Conservation (phyloP, 2,797 vertebrate genomes). For the Danio albolineatus region DNA sequence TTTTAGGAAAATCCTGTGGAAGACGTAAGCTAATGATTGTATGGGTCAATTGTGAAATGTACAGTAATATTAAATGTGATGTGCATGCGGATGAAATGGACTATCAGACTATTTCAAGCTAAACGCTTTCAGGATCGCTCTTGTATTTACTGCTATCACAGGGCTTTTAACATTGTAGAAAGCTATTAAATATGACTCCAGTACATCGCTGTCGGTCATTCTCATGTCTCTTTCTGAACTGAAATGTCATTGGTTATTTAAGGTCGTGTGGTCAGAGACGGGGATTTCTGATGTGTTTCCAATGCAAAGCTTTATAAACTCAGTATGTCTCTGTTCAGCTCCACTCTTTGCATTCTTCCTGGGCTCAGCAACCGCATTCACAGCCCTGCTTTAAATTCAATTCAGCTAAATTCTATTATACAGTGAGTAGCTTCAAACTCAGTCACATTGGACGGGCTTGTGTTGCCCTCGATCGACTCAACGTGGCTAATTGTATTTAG, state of each 20-base stretch:
- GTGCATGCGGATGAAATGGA: slow-evolving; percentile 9
- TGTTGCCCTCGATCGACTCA: background rate
- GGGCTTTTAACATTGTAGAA: slow-evolving; percentile 9
- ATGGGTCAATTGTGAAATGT: slow-evolving; percentile 7
- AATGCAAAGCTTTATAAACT: slow-evolving; percentile 44
- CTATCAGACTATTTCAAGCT: background rate
- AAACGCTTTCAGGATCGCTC: background rate
- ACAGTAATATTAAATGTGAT: slow-evolving; percentile 13
- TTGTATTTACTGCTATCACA: slow-evolving; percentile 16
- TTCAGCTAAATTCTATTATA: slow-evolving; percentile 73
- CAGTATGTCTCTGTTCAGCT: slow-evolving; percentile 13
- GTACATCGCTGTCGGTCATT: background rate
- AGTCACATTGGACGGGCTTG: slow-evolving; percentile 13
- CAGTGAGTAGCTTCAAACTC: slow-evolving; percentile 33
- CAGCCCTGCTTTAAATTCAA: slow-evolving; percentile 73
- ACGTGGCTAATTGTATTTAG: slow-evolving; percentile 14
- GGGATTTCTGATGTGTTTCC: slow-evolving; percentile 49
- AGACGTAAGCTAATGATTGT: slow-evolving; percentile 1
- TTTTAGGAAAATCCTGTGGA: slow-evolving; percentile 1
- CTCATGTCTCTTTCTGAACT: background rate
- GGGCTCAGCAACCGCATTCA: slow-evolving; percentile 66
- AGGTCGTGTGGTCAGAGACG: slow-evolving; percentile 10
- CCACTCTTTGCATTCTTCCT: slow-evolving; percentile 72
- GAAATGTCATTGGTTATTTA: background rate
- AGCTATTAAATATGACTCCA: background rate